These are phyloP conservation scores for Ptychoptera albimana DNA, from an alignment of 2,888 invertebrate species.

Conservation along the genomic window DNA sequence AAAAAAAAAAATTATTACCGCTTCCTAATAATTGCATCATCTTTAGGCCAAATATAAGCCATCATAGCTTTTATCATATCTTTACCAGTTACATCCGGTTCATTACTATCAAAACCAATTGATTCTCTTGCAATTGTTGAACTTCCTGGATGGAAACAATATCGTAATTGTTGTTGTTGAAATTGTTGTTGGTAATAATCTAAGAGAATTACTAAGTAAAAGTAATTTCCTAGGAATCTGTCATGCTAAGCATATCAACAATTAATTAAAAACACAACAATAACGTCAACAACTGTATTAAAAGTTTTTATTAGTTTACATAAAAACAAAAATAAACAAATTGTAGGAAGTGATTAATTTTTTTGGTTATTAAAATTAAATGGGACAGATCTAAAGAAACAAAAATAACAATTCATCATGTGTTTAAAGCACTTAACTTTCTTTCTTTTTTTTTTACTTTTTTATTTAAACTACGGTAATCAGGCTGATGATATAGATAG, in stretches of 20 bases:
- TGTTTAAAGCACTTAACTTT: too few relatives aligned
- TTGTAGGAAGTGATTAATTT: too few relatives aligned
- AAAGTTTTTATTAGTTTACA: too few relatives aligned
- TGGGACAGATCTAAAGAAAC: too few relatives aligned
- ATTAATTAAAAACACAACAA: too few relatives aligned
- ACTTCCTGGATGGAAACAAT: conserved; percentile 86
- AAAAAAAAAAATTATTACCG: conserved; percentile 14
- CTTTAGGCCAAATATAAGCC: conserved; percentile 91
- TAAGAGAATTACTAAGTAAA: conserved; percentile 28
- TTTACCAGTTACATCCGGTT: conserved; percentile 43
- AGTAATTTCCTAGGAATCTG: conserved; percentile 19
- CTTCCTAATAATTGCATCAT: conserved; percentile 29
- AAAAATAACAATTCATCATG: too few relatives aligned
- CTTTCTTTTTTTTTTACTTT: too few relatives aligned
- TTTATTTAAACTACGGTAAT: too few relatives aligned
- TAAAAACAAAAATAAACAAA: too few relatives aligned
- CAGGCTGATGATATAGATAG: too few relatives aligned
- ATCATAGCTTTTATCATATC: conserved; percentile 82
- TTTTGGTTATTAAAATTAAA: too few relatives aligned
- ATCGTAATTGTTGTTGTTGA: conserved; percentile 34
- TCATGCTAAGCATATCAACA: background rate
- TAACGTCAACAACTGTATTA: too few relatives aligned
- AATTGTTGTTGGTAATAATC: conserved; percentile 24
- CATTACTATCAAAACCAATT: conserved; percentile 42
- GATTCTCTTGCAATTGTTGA: conserved; percentile 36